Base-by-base conservation (phyloP, 2,113 vertebrate genomes). In the Pygoscelis antarcticus region DNA sequence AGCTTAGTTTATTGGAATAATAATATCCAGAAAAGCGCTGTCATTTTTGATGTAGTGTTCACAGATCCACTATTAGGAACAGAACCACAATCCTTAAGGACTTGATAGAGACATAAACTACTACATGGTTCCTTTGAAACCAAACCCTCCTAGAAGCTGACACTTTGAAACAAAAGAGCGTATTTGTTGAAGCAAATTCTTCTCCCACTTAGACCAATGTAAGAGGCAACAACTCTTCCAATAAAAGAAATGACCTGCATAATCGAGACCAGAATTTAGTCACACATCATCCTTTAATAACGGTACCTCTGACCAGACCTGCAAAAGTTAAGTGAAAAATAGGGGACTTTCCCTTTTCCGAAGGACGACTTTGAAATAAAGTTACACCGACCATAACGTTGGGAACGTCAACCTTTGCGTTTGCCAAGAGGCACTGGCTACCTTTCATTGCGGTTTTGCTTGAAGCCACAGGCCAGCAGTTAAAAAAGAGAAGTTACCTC, bases 321-420 rank as follows among this genome's bases (percentile, higher is more conserved):
- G 42, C 13, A 4, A 18, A 34, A 36, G 2, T 0, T 0, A 6
- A 34, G 30, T 4, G 2, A 8, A 38, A 46, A 16, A 6, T 2
- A 2, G 0, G 3, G 42, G 55, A 7, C 21, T 38, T 51, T 18
- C 16, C 44, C n/a, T n/a, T 40, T 40, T 25, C 38, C 40, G 34
- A 42, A 54, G 62, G 44, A 29, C 6, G 9, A 9, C 16, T 26
- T 4, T 40, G 51, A 22, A 71, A 29, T 23, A 12, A 12, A 27
- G 44, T 13, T 8, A 9, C 2, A 0, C 46, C 4, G 40, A 20
- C 20, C 11, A 0, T 5, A 17, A 17, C 6, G 10, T 4, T 5
- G 72, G 70, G 70, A 40, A n/a, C 11, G 8, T 17, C 4, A 16
- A 3, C 25, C 7, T 6, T 8, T 34, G 77, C 2, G 0, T 21